phyloP scores from a whole-genome alignment of 1,140 invertebrate genomes.

The Microplitis mediator region DNA sequence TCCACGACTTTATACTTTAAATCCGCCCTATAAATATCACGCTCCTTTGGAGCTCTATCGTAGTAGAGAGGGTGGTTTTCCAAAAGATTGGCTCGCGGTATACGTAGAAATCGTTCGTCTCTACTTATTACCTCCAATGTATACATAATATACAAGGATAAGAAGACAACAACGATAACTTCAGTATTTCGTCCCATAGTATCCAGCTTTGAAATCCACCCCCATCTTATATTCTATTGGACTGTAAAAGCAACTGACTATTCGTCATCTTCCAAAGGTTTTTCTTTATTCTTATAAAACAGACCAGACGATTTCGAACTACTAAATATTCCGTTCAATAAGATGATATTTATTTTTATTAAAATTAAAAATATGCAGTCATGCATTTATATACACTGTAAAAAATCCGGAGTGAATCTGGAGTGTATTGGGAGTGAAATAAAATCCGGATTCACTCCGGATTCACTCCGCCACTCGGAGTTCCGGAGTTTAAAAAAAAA shows the following conservation, averaged over 20 bases:
- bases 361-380: slow-evolving; percentile 11
- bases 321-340: slow-evolving; percentile 28
- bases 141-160: slow-evolving; percentile 40
- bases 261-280: slow-evolving; percentile 5
- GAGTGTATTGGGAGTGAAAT: too few relatives aligned
- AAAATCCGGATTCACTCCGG: too few relatives aligned
- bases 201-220: background rate
- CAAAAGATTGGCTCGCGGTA: slow-evolving; percentile 61
- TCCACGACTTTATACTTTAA: slow-evolving; percentile 61
- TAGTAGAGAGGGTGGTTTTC: slow-evolving; percentile 53
- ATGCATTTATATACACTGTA: slow-evolving; percentile 4
- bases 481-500: too few relatives aligned
- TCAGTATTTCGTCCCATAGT: background rate
- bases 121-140: slow-evolving; percentile 51
- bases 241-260: slow-evolving; percentile 9
- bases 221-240: background rate
- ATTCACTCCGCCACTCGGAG: too few relatives aligned
- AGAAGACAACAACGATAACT: background rate
- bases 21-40: slow-evolving; percentile 63
- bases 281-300: slow-evolving; percentile 1
- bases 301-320: background rate
- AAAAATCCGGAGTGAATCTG: too few relatives aligned
- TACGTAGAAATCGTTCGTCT: slow-evolving; percentile 61
- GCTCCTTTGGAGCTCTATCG: slow-evolving; percentile 56
- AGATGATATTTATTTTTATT: slow-evolving; percentile 32